Base-by-base conservation (phyloP, 2,888 invertebrate species). In the Baronia brevicornis region DNA sequence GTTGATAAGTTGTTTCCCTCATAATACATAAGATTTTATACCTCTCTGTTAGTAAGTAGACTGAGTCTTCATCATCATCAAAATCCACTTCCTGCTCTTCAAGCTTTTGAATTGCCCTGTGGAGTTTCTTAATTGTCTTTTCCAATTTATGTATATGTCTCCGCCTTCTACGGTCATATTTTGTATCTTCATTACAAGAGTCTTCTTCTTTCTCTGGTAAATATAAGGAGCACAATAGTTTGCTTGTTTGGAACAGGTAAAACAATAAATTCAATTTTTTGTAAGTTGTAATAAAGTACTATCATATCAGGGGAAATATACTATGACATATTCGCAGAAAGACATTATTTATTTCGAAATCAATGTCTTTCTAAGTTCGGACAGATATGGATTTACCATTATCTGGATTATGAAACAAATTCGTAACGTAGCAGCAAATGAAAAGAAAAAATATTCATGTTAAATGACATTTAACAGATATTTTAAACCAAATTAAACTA, bases 41-140 rank as follows among this genome's bases (percentile, higher is more conserved):
- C 73, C 86, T 87, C 45, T 91, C 91, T 40, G 90, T 86, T 44
- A 90, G 84, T 20, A 94, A 73, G 67, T 91, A 94, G 14, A 87
- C 78, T 2, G 93, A 93, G 60, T 91, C 86, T 24, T 88, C 86
- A 13, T 92, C 92, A 44, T 91, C 90, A 51, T 91, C 89, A 60
- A 91, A 89, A 43, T 93, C 88, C 1, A 94, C 87, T 50, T 94
- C 92, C 27, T 86, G 74, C 28, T 86, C 85, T 52, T 92, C 92
- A 3, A 93, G 62, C 41, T 87, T 79, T 45, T 88, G 87, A 28
- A 95, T 92, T 39, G 87, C 87, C 49, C 86, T 84, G 29, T 89
- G 85, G 9, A 93, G 77, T 44, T 87, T 85, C 60, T 87, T 82
- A 28, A 92, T 74, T 0, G 88, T 85, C 38, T 86, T 86, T 51